These are phyloP conservation scores for Myripristis murdjan DNA, from an alignment of 2,797 vertebrate species.

Conservation along the genomic window DNA sequence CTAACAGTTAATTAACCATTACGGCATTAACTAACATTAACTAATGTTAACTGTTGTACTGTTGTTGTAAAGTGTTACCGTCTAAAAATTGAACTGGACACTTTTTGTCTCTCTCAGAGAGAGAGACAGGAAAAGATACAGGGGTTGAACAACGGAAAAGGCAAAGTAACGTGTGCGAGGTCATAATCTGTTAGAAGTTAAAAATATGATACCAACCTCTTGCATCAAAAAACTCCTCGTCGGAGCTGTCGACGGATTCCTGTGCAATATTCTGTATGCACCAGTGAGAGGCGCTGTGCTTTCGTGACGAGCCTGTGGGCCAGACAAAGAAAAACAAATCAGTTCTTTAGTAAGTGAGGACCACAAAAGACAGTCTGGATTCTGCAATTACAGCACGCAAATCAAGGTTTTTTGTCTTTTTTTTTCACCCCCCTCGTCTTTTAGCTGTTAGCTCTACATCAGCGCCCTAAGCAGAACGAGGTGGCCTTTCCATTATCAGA, in stretches of 20 bases:
- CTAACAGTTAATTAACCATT: too few relatives aligned
- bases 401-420: conserved; percentile 8
- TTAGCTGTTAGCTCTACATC: not conserved
- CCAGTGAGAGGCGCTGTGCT: conserved; percentile 89
- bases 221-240: conserved; percentile 99
- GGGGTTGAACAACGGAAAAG: not conserved
- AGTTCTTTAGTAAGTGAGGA: conserved; percentile 14
- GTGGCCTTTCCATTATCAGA: conserved; percentile 48
- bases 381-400: conserved; percentile 9
- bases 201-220: conserved; percentile 88
- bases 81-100: not conserved
- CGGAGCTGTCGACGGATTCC: conserved; percentile 96
- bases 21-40: too few relatives aligned
- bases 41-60: too few relatives aligned
- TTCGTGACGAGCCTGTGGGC: conserved; percentile 84
- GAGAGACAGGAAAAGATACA: conserved; percentile 8
- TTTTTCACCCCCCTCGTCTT: not conserved
- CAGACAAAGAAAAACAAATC: conserved; percentile 26
- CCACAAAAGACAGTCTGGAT: conserved; percentile 13
- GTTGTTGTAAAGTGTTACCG: too few relatives aligned
- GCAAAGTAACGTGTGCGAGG: conserved; percentile 4
- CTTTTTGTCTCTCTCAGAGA: not conserved
- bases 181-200: conserved; percentile 19
- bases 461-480: too few relatives aligned
- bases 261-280: conserved; percentile 91